Conservation (phyloP, 2,113 vertebrate genomes). For the Pelodiscus sinensis region DNA sequence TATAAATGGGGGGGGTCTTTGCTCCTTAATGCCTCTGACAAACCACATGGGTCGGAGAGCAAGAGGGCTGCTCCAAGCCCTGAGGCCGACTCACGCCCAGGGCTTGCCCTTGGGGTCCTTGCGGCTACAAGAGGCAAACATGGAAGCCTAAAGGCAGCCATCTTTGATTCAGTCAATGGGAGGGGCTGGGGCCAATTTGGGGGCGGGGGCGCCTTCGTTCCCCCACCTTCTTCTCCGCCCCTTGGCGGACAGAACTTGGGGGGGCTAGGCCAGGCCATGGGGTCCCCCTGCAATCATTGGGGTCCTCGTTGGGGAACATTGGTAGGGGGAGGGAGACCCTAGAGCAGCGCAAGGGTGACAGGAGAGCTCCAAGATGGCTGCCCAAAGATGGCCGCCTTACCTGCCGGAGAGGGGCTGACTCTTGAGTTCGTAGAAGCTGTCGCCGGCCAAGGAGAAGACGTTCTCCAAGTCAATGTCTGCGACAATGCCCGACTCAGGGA, state of each 20-base stretch:
- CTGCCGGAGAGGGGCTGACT: constrained; percentile 82
- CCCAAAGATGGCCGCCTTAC: background rate
- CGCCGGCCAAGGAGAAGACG: constrained; percentile 76
- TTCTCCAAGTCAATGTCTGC: constrained; percentile 88
- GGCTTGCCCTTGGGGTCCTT: too few species aligned
- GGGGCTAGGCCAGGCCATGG: background rate
- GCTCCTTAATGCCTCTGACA: too few species aligned
- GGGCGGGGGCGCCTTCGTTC: background rate
- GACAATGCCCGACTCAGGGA: constrained; percentile 89
- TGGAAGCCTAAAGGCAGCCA: too few species aligned
- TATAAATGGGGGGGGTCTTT: too few species aligned
- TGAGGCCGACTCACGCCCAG: too few species aligned
- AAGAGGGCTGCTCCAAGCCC: too few species aligned
- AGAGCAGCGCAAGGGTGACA: background rate
- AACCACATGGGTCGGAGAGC: too few species aligned
- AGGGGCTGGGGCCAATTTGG: too few species aligned
- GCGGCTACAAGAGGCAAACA: too few species aligned
- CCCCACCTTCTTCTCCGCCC: background rate
- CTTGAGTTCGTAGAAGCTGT: constrained; percentile 89
- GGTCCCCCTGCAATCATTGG: background rate
- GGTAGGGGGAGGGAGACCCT: background rate
- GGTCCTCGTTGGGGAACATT: background rate
- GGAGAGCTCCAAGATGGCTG: background rate
- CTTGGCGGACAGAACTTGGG: too few species aligned
- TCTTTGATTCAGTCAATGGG: too few species aligned